phyloP scores from a whole-genome alignment of 1,140 invertebrate genomes.

The Gonatopus flavifemur region DNA sequence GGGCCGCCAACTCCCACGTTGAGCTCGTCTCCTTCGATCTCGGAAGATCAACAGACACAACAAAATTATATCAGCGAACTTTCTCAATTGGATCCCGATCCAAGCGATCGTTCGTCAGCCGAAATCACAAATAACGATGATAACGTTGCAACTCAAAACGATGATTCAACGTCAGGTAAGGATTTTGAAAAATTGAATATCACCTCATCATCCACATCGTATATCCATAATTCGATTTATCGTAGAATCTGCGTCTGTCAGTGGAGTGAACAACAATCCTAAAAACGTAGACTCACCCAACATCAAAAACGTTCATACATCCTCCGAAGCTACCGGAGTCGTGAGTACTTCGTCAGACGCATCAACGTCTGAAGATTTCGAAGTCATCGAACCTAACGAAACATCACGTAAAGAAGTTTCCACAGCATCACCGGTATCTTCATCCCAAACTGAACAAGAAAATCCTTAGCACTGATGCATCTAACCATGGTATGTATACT shows the following conservation, averaged over 20 bases:
- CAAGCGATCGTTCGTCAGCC: slow-evolving; percentile 10
- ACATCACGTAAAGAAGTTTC: slow-evolving; percentile 4
- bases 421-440: not conserved
- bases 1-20: slow-evolving; percentile 30
- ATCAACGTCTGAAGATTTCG: slow-evolving; percentile 29
- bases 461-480: too few species aligned
- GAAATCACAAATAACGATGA: slow-evolving; percentile 5
- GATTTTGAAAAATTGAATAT: too few species aligned
- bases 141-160: too few species aligned
- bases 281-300: too few species aligned
- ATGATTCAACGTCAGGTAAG: slow-evolving; percentile 5
- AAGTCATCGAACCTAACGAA: slow-evolving; percentile 31
- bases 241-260: too few species aligned
- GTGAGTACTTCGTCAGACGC: slow-evolving; percentile 9
- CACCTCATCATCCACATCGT: too few species aligned
- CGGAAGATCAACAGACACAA: slow-evolving; percentile 42
- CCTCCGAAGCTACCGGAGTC: slow-evolving; percentile 6
- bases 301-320: too few species aligned
- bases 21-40: slow-evolving; percentile 27
- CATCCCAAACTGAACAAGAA: too few species aligned
- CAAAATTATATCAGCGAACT: slow-evolving; percentile 49
- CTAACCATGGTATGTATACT: too few species aligned
- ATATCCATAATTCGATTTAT: too few species aligned
- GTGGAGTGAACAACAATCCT: too few species aligned
- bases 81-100: slow-evolving; percentile 38